Conservation (phyloP, 2,113 vertebrate species). For the Psilopsiagon aymara region DNA sequence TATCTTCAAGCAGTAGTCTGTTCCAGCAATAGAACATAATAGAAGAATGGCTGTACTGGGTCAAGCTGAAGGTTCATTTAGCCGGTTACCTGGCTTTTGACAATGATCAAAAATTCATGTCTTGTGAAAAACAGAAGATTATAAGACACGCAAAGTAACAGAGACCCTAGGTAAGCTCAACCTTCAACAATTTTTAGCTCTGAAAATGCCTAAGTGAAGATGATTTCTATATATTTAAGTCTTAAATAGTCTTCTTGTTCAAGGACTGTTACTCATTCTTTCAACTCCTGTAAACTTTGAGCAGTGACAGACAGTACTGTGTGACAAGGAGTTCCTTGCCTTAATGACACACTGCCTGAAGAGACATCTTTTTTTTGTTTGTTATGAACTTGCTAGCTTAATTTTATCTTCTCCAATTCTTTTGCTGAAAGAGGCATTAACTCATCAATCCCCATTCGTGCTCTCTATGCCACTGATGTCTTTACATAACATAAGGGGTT, state of each 20-base stretch:
- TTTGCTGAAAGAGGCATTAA: background rate
- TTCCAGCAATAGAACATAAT: background rate
- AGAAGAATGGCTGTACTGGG: background rate
- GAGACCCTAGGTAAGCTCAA: background rate
- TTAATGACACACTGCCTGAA: background rate
- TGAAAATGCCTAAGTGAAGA: background rate
- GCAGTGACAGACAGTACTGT: background rate
- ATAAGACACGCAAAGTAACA: background rate
- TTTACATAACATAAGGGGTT: background rate
- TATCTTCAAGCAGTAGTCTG: background rate
- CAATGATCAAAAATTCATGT: background rate
- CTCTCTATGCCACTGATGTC: background rate
- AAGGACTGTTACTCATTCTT: background rate
- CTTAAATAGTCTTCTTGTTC: background rate
- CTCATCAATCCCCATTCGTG: background rate
- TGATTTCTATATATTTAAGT: background rate
- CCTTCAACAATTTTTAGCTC: background rate
- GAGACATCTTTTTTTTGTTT: background rate
- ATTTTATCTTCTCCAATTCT: background rate
- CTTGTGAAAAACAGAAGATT: background rate
- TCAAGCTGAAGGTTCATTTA: background rate
- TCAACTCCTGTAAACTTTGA: background rate
- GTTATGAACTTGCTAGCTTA: background rate
- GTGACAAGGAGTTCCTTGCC: background rate
- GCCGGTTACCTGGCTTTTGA: background rate